Percentiles rank a stretch among this genome's conserved stretches.
Conservation (phyloP, 2,113 vertebrate species). For the Proterorhinus semilunaris region DNA sequence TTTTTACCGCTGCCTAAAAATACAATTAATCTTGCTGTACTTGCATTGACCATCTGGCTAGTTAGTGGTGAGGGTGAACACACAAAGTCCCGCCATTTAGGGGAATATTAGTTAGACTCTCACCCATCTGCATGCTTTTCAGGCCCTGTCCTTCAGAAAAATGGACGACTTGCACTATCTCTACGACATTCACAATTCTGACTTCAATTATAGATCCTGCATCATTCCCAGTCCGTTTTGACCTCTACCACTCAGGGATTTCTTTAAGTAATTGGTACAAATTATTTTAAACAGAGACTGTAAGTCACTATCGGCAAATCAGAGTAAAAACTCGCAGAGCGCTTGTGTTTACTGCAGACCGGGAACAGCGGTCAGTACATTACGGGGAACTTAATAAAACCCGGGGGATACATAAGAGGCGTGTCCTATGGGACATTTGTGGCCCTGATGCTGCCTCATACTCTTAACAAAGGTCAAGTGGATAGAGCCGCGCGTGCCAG, state of each 20-base stretch:
- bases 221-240: neutral
- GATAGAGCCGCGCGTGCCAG: conserved; percentile 7
- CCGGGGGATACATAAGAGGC: conserved; percentile 33
- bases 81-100: conserved; percentile 17
- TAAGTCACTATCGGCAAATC: conserved; percentile 2
- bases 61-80: conserved; percentile 5
- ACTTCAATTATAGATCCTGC: neutral
- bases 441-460: conserved; percentile 19
- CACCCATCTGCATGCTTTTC: conserved; percentile 36
- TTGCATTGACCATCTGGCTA: conserved; percentile 42
- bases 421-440: conserved; percentile 23
- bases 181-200: neutral
- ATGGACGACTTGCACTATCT: conserved; percentile 6
- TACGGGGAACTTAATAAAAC: conserved; percentile 38
- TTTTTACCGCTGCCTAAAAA: neutral
- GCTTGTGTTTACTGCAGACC: conserved; percentile 12
- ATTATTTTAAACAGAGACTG: neutral
- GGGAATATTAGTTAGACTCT: conserved; percentile 29
- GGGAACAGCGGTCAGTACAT: conserved; percentile 21
- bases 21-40: conserved; percentile 20
- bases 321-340: neutral
- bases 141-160: conserved; percentile 8
- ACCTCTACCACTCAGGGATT: neutral
- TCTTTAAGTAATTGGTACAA: neutral
- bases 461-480: conserved; percentile 34